Conservation (phyloP, 1,140 invertebrate species). For the Laupala kohalensis region DNA sequence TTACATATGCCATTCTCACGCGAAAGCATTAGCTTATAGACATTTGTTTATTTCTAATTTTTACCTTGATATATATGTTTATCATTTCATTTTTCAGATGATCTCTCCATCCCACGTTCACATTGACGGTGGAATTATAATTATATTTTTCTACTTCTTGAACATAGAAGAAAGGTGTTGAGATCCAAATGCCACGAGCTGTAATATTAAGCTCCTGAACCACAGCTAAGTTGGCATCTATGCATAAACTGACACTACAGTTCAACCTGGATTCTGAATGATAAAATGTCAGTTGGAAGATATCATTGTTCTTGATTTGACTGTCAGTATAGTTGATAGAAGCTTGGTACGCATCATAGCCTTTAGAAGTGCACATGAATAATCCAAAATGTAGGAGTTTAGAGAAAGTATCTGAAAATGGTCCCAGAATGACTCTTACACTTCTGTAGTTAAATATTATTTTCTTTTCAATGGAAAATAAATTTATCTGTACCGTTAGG, state of each 20-base stretch:
- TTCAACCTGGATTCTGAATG: neutral
- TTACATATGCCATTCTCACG: no score
- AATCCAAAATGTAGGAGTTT: no score
- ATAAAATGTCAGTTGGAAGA: neutral
- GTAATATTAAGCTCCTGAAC: no score
- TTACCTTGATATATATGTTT: conserved; percentile 11
- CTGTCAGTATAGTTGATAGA: conserved; percentile 17
- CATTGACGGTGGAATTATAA: conserved; percentile 30
- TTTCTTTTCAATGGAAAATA: no score
- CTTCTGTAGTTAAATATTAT: no score
- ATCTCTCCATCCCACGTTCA: conserved; percentile 33
- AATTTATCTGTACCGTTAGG: no score
- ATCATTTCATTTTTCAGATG: conserved; percentile 7
- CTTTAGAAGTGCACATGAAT: no score
- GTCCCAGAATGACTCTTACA: no score
- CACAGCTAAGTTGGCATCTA: no score
- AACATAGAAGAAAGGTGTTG: conserved; percentile 33
- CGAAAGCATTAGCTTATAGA: no score
- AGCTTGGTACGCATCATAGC: conserved; percentile 10
- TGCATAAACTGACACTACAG: neutral
- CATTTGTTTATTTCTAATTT: no score
- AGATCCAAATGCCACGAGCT: conserved; percentile 8
- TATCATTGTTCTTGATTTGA: conserved; percentile 11
- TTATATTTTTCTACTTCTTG: conserved; percentile 35
- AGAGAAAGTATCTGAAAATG: no score